Base-by-base conservation (phyloP, 2,797 vertebrate genomes). In the Vipera latastei region DNA sequence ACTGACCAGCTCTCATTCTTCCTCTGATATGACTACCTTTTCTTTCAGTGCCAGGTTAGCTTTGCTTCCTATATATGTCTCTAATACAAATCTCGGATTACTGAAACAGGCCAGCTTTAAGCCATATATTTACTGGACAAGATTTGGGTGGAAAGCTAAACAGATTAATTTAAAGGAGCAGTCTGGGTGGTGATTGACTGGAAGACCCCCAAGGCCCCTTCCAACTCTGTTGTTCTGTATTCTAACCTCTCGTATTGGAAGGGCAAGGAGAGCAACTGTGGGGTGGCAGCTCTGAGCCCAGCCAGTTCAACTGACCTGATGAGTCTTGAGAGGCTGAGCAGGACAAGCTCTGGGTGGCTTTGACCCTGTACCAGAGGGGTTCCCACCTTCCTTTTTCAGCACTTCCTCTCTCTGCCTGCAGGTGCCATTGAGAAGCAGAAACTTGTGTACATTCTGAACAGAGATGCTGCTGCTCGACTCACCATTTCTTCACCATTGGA, bases 401-500 rank as follows among this genome's bases (percentile, higher is more conserved):
- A 18, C 6, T 57, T 32, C 0, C 28, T 78, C 89, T 93, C 4
- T 91, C 73, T 9, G 11, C 61, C n/a, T 91, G 1, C 83, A 99
- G 99, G 99, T 96, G 99, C 99, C 0, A 99, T 99, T 89, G 99
- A 99, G 96, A 99, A 99, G 94, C 99, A 99, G 98, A 99, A 99
- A 96, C 96, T 99, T 97, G 99, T 99, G 0, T 99, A 99, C 92
- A 99, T 99, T 91, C 97, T 99, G 94, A 99, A 99, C 97, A 98
- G 99, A 97, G 99, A 99, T 53, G 99, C 99, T 28, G 99, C 99
- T 2, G 99, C 99, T 7, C 98, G 99, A 0, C 98, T 99, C 92
- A 99, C 99, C 95, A 99, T 99, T 97, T 99, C 99, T 12, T 99
- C 99, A 69, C 99, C 99, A 0, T 96, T 99, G 96, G 99, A 99